Evolutionary conservation across 2,888 invertebrate genomes (phyloP).

Genomic region (Morpho achilles): DNA sequence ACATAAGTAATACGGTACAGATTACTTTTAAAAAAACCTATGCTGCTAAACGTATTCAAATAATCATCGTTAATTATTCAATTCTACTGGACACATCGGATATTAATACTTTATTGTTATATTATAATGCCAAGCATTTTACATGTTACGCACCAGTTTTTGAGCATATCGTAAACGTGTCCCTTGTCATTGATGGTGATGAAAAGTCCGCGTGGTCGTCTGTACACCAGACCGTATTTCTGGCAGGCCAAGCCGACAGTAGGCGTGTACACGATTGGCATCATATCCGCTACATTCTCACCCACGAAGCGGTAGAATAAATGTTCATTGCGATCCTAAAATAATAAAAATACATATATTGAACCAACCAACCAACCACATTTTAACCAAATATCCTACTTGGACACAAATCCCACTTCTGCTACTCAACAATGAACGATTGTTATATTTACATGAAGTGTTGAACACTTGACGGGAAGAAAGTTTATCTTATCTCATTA

Average conservation of each 20-base stretch:
- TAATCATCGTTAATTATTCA: too few species aligned
- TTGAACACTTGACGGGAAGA: not conserved
- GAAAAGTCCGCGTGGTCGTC: constrained; percentile 95
- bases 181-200: constrained; percentile 98
- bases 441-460: not conserved
- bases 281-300: constrained; percentile 92
- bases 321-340: constrained; percentile 95
- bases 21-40: too few species aligned
- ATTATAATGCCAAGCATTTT: too few species aligned
- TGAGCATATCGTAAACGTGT: constrained; percentile 94
- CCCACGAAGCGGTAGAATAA: constrained; percentile 95
- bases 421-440: too few species aligned
- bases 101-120: too few species aligned
- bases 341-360: constrained; percentile 9
- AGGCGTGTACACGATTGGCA: constrained; percentile 99
- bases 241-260: constrained; percentile 98
- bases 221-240: constrained; percentile 95
- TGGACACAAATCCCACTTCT: too few species aligned
- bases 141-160: constrained; percentile 86
- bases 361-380: not conserved
- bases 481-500: constrained; percentile 12
- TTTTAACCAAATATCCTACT: not conserved
- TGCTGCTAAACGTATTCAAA: too few species aligned
- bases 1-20: too few species aligned
- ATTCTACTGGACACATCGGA: too few species aligned